Percentiles rank a stretch among this genome's conserved stretches.
phyloP scores from a whole-genome alignment of 2,888 invertebrate genomes.

The Brenthis daphne region DNA sequence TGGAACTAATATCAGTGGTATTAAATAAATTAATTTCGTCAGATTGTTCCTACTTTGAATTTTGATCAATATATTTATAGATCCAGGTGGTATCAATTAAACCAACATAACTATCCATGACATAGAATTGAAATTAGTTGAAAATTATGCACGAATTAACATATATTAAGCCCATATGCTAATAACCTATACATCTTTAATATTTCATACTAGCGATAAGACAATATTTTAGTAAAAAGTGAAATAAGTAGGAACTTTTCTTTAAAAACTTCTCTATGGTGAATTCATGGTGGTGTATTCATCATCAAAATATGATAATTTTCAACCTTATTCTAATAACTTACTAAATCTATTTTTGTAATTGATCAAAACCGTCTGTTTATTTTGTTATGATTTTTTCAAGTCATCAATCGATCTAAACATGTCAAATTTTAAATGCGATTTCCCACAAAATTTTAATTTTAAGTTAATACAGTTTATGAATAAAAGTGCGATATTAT shows the following conservation, averaged over 20 bases:
- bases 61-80: no score
- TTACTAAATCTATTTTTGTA: not conserved
- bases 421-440: conserved; percentile 10
- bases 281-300: not conserved
- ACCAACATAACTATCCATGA: no score
- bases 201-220: no score
- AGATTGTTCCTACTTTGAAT: no score
- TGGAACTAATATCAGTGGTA: no score
- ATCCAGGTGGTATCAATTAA: no score
- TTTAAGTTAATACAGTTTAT: conserved; percentile 9
- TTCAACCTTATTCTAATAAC: not conserved
- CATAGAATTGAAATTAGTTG: no score
- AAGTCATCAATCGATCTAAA: conserved; percentile 1
- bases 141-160: no score
- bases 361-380: not conserved
- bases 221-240: not conserved
- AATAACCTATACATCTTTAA: no score
- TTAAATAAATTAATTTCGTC: no score
- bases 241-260: not conserved
- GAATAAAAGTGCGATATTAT: not conserved
- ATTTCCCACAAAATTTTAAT: conserved; percentile 10
- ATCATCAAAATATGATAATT: not conserved
- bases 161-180: no score
- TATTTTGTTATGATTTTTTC: conserved; percentile 1
- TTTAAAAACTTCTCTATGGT: not conserved